phyloP scores from a whole-genome alignment of 2,797 vertebrate species.

The Passerculus sandwichensis region DNA sequence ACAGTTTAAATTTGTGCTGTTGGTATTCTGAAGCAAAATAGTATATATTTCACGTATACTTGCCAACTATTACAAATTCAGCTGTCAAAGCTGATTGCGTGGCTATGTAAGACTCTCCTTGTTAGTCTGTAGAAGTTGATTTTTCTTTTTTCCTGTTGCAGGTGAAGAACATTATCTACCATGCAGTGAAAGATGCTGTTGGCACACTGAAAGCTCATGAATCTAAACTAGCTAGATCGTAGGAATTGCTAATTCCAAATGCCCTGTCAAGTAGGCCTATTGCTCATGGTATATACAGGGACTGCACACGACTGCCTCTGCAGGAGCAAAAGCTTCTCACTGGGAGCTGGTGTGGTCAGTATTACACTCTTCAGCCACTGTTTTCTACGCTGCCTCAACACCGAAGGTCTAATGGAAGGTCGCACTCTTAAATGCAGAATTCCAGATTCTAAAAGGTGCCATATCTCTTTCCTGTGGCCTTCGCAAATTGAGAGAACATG shows the following conservation, averaged over 20 bases:
- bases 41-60: not conserved
- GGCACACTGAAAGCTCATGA: conserved; percentile 97
- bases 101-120: not conserved
- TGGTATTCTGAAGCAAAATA: not conserved
- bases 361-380: conserved; percentile 81
- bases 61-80: not conserved
- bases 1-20: not conserved
- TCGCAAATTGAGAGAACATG: conserved; percentile 69
- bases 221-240: conserved; percentile 92
- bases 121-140: not conserved
- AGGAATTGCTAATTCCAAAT: conserved; percentile 73
- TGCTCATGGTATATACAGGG: conserved; percentile 70
- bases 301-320: conserved; percentile 68
- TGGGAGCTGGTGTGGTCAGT: conserved; percentile 76
- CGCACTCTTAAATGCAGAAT: conserved; percentile 71
- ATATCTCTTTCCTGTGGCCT: conserved; percentile 78
- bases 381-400: conserved; percentile 79
- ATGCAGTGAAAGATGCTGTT: conserved; percentile 98
- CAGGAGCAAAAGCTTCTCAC: conserved; percentile 72
- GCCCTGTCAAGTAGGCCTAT: conserved; percentile 73
- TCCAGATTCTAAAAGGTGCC: conserved; percentile 74
- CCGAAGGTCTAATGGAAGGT: conserved; percentile 74
- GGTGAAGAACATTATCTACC: conserved; percentile 99
- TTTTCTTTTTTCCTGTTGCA: conserved; percentile 65
- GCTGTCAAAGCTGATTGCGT: not conserved